Evolutionary conservation across 2,797 vertebrate genomes (phyloP), one percentile per base, ranked within the genome.

Genomic region (Enteromius thamalakanensis): DNA sequence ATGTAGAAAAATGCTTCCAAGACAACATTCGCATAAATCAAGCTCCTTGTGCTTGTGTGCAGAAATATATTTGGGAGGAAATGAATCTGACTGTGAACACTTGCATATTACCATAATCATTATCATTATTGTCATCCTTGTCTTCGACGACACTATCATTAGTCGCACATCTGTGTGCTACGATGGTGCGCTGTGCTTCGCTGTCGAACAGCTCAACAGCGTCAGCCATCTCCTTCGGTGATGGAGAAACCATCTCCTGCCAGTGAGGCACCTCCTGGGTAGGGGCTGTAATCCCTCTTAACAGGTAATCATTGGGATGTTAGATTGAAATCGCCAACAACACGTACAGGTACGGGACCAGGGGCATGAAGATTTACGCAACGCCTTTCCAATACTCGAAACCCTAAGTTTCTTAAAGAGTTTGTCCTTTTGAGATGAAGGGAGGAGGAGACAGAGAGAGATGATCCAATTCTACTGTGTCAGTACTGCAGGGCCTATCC

Each of bases 91-190:
- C 86, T 85, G 85, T 75, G 82, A 87, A 87, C 82, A 85, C 80
- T 69, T 80, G 75, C 84, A 87, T 84, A 89, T 89, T 87, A 86
- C 79, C 84, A 80, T 86, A 81, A 88, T 87, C 86, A 85, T 84
- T 79, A 86, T 87, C 83, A 86, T 85, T 86, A 85, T 88, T 86
- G 82, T 88, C 85, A 79, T 83, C 85, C 81, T 88, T 83, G 82
- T 85, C 86, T 85, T 80, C 79, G 49, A 71, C 79, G 62, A 84
- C 76, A 86, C 86, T 55, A 84, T 86, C 85, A 88, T 87, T 86
- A 88, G 85, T 87, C 62, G 81, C 87, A 77, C 87, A 88, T 89
- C 84, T 88, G 81, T 68, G 74, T 80, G 83, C 78, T 49, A 64
- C 72, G 42, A 70, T 71, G 72, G 64, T 75, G 78, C 68, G 42